Base-by-base conservation (phyloP, 2,888 invertebrate species). In the Lumbricus terrestris region DNA sequence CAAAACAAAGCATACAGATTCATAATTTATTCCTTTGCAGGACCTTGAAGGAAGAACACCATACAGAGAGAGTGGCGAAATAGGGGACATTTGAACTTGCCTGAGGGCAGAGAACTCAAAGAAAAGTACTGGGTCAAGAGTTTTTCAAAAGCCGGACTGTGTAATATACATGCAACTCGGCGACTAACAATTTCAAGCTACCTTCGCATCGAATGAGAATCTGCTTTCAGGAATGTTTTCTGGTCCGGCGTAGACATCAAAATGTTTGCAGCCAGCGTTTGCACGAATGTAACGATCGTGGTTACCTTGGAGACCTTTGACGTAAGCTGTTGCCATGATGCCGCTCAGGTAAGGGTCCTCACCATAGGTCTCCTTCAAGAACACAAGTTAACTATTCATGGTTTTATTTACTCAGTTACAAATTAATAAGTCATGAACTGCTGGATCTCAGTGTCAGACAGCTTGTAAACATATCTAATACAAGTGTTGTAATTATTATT, bases 241-340 rank as follows among this genome's bases (percentile, higher is more conserved):
- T 23, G 94, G 94, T 16, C 94, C 94, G 40, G 92, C 93, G 89
- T 94, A 93, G 20, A 92, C 94, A 91, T 93, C 94, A 88, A 94
- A 94, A 90, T 94, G 94, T 92, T 95, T 95, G 91, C 94, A 95
- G 23, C 94, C 94, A 15, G 94, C 94, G 90, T 92, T 94, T n/a
- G 94, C 93, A 88, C 93, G 90, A 23, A 94, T 91, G 91, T 92
- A 92, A 34, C 94, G 92, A 6, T 92, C 91, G 89, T 94, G 92
- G 82, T 93, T 90, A 18, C 94, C 94, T 91, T 94, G 94, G n/a
- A 94, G 92, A 88, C 94, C 94, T 29, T 90, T 90, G 1, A 95
- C 94, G 93, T 93, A 95, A 33, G 92, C 90, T 29, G 90, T 88
- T 16, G 93, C 93, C 90, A 93, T 91, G 13, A 91, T 91, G 23